Conservation (phyloP, 2,888 invertebrate genomes). For the Papilio demoleus region DNA sequence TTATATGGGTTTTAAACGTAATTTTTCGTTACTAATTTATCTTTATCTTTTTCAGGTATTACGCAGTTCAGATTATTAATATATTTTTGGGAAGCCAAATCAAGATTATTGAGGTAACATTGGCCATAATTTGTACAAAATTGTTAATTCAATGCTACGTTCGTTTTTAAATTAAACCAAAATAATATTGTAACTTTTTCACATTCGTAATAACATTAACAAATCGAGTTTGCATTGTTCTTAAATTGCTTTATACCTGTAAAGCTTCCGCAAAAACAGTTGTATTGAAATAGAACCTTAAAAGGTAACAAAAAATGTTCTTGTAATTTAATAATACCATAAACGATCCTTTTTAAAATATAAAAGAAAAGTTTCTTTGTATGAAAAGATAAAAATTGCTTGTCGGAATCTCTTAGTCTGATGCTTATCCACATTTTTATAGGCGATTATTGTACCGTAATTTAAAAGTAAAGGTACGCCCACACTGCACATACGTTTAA, state of each 20-base stretch:
- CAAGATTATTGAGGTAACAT: neutral
- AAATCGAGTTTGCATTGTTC: neutral
- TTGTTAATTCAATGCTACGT: too few species aligned
- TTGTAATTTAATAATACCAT: slow-evolving; percentile 23
- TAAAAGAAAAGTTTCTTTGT: slow-evolving; percentile 22
- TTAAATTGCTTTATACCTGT: neutral
- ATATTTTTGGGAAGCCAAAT: neutral
- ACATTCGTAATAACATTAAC: neutral
- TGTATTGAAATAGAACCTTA: slow-evolving; percentile 21
- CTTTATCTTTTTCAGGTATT: slow-evolving; percentile 3
- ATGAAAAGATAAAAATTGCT: slow-evolving; percentile 20
- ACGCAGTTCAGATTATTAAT: neutral
- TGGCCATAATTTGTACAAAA: neutral
- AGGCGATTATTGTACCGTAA: slow-evolving; percentile 38
- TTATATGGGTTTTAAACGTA: too few species aligned
- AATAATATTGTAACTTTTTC: too few species aligned
- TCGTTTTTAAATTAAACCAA: too few species aligned
- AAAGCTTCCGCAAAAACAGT: slow-evolving; percentile 6
- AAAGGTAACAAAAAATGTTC: slow-evolving; percentile 25
- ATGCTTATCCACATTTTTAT: slow-evolving; percentile 38
- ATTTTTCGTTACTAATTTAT: neutral
- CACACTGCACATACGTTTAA: slow-evolving; percentile 33
- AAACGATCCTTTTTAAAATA: slow-evolving; percentile 14
- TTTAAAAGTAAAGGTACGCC: slow-evolving; percentile 38
- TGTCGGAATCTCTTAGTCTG: slow-evolving; percentile 31